A percentile compares a stretch with the other conserved stretches of the same genome.
These are phyloP conservation scores for Rambutsinella grinnellia DNA, from an alignment of 2,888 invertebrate species.

Conservation along the genomic window DNA sequence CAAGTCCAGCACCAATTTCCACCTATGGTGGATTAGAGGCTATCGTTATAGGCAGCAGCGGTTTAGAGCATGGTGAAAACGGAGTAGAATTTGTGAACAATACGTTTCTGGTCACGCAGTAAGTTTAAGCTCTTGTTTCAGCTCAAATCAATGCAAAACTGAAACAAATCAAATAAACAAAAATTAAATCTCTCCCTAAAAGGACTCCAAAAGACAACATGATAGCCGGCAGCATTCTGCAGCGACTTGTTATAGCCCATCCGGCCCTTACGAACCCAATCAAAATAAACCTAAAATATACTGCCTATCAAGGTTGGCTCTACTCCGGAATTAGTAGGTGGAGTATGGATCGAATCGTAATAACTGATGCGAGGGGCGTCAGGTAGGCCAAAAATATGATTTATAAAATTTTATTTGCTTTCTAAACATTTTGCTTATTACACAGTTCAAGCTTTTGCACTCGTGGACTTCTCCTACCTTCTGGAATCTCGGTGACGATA, in stretches of 20 bases:
- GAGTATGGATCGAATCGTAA: constrained; percentile 84
- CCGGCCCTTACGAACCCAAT: constrained; percentile 83
- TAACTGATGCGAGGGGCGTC: constrained; percentile 88
- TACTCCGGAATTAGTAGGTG: constrained; percentile 85
- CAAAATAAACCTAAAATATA: constrained; percentile 83
- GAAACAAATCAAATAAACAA: not conserved
- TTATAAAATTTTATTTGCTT: not conserved
- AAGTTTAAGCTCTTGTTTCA: constrained; percentile 68
- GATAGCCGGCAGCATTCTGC: constrained; percentile 79
- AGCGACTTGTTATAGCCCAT: constrained; percentile 89
- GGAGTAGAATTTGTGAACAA: constrained; percentile 79
- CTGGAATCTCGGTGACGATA: constrained; percentile 80
- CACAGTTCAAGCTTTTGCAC: constrained; percentile 84
- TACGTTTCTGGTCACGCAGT: constrained; percentile 89
- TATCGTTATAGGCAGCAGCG: constrained; percentile 76
- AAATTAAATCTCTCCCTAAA: not conserved
- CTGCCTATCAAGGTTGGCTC: constrained; percentile 91
- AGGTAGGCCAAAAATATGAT: constrained; percentile 73
- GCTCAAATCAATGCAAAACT: not conserved
- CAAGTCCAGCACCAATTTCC: constrained; percentile 75
- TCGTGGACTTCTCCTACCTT: constrained; percentile 79
- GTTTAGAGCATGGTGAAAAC: constrained; percentile 66
- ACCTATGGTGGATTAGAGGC: constrained; percentile 83
- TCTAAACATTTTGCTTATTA: no score
- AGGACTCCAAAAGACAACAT: constrained; percentile 85